These are phyloP conservation scores for Hemicrepidius hirtus DNA, from an alignment of 2,888 invertebrate species.

Conservation along the genomic window DNA sequence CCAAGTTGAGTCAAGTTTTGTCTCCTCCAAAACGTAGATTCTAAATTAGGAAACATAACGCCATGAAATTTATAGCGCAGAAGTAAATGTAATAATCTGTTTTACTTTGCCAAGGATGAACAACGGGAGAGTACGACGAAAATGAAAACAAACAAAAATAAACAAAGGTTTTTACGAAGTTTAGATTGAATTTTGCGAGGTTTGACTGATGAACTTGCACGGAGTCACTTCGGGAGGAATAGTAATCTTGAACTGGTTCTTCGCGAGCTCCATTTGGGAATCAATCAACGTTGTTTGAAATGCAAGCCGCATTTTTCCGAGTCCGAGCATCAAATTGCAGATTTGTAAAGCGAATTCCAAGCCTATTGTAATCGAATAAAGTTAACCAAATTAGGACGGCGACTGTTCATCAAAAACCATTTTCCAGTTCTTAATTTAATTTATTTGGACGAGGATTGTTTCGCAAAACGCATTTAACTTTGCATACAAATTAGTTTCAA, in stretches of 20 bases:
- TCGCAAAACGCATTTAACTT: neutral
- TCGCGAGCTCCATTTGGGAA: constrained; percentile 40
- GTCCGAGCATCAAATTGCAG: constrained; percentile 28
- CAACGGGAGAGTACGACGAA: constrained; percentile 9
- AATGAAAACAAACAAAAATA: constrained; percentile 32
- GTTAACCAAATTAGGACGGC: constrained; percentile 5
- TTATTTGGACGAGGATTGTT: constrained; percentile 9
- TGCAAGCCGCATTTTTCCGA: constrained; percentile 30
- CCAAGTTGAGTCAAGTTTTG: neutral
- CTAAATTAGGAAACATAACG: neutral
- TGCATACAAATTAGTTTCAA: constrained; percentile 14
- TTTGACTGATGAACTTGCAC: constrained; percentile 30
- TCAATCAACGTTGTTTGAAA: constrained; percentile 42
- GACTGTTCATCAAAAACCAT: constrained; percentile 25
- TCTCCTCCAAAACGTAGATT: neutral
- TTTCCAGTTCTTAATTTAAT: constrained; percentile 20
- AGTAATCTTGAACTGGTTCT: constrained; percentile 31
- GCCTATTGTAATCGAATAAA: constrained; percentile 16
- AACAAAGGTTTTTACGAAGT: constrained; percentile 21
- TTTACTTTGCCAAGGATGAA: neutral
- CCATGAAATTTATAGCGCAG: neutral
- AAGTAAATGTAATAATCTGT: constrained; percentile 1
- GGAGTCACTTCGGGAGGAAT: constrained; percentile 34
- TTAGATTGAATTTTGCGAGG: constrained; percentile 35
- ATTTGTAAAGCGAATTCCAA: constrained; percentile 19